These are phyloP conservation scores for Malurus alboscapulatus DNA, from an alignment of 2,113 vertebrate species.

Conservation along the genomic window DNA sequence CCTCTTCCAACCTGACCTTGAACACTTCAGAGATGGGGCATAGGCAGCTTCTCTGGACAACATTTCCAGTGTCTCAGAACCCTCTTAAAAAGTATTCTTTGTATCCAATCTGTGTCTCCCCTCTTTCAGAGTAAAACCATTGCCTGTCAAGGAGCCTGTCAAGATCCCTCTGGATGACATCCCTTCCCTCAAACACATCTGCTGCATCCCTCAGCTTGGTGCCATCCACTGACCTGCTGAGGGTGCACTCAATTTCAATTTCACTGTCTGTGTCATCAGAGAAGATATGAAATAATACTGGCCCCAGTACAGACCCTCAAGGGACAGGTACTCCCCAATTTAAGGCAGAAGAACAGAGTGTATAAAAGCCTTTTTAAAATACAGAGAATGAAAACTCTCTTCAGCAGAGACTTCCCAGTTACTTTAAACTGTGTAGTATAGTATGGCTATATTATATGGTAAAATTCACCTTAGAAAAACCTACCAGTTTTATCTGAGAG, in stretches of 20 bases:
- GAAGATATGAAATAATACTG: neutral
- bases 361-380: neutral
- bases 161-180: neutral
- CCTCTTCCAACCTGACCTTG: neutral
- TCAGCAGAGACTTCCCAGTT: neutral
- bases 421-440: neutral
- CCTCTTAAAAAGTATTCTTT: neutral
- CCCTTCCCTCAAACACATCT: neutral
- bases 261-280: neutral
- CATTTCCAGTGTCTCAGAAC: neutral
- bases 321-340: neutral
- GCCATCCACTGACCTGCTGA: neutral
- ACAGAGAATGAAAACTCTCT: neutral
- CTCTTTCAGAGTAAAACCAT: neutral
- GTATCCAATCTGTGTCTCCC: neutral
- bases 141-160: neutral
- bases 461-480: neutral
- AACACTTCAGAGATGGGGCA: neutral
- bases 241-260: neutral
- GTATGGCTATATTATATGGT: neutral
- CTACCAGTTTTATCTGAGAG: neutral
- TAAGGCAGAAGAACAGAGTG: neutral
- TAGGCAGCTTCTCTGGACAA: neutral
- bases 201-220: neutral
- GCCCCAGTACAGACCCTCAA: neutral